Percentiles rank a stretch among this genome's conserved stretches.
These are phyloP conservation scores for Ephialtes manifestator DNA, from an alignment of 2,888 invertebrate species.

Conservation along the genomic window DNA sequence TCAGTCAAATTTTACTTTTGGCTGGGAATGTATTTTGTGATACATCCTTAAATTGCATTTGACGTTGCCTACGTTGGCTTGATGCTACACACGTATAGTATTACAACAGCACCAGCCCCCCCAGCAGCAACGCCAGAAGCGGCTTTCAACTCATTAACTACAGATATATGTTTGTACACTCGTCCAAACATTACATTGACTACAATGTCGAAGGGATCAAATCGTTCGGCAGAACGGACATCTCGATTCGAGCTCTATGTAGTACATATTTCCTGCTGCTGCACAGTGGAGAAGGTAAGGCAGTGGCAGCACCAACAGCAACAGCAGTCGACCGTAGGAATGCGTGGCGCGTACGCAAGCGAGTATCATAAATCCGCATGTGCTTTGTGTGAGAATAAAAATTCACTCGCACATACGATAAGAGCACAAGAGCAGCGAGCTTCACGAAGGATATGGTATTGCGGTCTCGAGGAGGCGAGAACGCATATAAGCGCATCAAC, in stretches of 20 bases:
- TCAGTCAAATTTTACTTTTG: too few relatives aligned
- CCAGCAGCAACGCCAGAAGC: not conserved
- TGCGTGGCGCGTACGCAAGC: not conserved
- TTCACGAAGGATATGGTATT: conserved; percentile 31
- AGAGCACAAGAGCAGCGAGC: conserved; percentile 8
- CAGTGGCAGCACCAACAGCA: not conserved
- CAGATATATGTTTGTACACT: conserved; percentile 30
- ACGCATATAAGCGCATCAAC: not conserved
- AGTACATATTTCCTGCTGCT: not conserved
- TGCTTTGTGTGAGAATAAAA: conserved; percentile 37
- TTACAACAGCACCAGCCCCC: not conserved
- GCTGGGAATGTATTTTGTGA: too few relatives aligned
- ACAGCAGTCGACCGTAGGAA: not conserved
- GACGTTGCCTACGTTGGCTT: not conserved
- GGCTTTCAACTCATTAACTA: not conserved
- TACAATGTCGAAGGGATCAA: conserved; percentile 47
- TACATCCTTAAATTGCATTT: conserved; percentile 12
- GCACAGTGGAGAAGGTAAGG: not conserved
- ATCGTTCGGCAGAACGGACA: conserved; percentile 22
- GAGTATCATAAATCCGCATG: conserved; percentile 26
- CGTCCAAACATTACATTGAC: conserved; percentile 44
- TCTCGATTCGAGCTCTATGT: conserved; percentile 17
- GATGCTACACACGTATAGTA: not conserved
- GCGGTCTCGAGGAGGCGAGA: conserved; percentile 14
- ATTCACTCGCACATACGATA: not conserved